Evolutionary conservation across 1,140 invertebrate species (phyloP).

Genomic region (Pseudomyrmex pallidus): DNA sequence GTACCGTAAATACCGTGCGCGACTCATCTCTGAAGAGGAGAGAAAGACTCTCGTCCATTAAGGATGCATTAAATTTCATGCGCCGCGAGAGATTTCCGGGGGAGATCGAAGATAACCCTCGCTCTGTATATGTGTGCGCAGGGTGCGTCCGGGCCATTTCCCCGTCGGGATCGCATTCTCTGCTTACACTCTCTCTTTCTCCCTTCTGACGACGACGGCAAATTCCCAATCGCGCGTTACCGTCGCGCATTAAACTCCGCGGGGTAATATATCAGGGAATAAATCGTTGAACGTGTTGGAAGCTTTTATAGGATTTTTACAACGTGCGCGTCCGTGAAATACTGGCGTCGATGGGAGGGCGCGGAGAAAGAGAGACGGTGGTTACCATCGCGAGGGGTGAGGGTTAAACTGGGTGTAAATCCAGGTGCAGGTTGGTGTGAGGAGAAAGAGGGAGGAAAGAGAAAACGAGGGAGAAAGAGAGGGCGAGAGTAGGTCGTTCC

Average conservation of each 20-base stretch:
- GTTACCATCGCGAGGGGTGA: neutral
- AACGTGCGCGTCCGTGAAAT: constrained; percentile 67
- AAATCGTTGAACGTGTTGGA: constrained; percentile 69
- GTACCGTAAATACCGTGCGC: neutral
- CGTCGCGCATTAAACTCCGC: constrained; percentile 52
- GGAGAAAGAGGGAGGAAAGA: neutral
- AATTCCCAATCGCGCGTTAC: constrained; percentile 57
- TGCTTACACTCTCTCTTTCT: neutral
- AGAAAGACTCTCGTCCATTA: constrained; percentile 3
- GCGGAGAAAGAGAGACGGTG: neutral
- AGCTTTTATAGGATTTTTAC: constrained; percentile 74
- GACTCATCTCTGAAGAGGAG: neutral
- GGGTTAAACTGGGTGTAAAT: constrained; percentile 72
- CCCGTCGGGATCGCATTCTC: constrained; percentile 11
- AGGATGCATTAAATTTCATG: constrained; percentile 9
- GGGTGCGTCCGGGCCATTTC: constrained; percentile 29
- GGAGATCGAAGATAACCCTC: neutral
- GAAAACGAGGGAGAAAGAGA: neutral
- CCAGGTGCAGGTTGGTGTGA: constrained; percentile 56
- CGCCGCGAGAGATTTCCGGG: neutral
- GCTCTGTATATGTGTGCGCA: neutral
- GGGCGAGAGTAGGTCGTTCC: neutral
- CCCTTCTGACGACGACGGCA: neutral
- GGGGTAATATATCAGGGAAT: constrained; percentile 59
- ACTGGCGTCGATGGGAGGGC: constrained; percentile 45